Conservation (phyloP, 2,113 vertebrate genomes). For the Xiphophorus hellerii region DNA sequence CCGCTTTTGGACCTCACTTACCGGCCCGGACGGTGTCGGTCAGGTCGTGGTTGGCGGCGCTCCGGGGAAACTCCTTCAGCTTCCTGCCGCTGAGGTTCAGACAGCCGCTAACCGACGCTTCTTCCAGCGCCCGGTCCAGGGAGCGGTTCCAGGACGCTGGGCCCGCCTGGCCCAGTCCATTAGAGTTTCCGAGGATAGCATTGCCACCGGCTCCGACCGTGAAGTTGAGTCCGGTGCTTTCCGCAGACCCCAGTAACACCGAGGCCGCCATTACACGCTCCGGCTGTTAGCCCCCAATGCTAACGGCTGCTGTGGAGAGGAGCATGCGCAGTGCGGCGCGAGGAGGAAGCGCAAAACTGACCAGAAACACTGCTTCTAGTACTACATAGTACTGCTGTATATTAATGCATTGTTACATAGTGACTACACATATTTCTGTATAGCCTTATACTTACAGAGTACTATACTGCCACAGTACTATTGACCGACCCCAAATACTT, state of each 20-base stretch:
- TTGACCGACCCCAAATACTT: too few relatives aligned
- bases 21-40: slow-evolving; percentile 94
- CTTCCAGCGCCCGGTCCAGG: slow-evolving; percentile 92
- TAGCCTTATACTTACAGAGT: background rate
- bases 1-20: slow-evolving; percentile 67
- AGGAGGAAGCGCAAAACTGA: background rate
- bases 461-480: background rate
- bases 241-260: slow-evolving; percentile 82
- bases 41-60: slow-evolving; percentile 92
- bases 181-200: slow-evolving; percentile 57
- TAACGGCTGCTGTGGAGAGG: slow-evolving; percentile 61
- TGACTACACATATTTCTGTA: background rate
- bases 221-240: slow-evolving; percentile 77
- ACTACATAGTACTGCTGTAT: background rate
- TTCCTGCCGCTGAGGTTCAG: slow-evolving; percentile 98
- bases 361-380: background rate
- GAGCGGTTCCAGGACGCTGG: slow-evolving; percentile 93
- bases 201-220: slow-evolving; percentile 61
- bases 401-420: background rate
- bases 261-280: slow-evolving; percentile 90
- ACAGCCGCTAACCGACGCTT: slow-evolving; percentile 89
- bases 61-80: slow-evolving; percentile 96
- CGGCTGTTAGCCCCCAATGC: slow-evolving; percentile 62
- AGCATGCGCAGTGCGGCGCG: slow-evolving; percentile 71
- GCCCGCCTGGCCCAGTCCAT: slow-evolving; percentile 70